Evolutionary conservation across 30 jellyfish, hydroid and myxozoan genomes (phyloP).

Genomic region (Rhopilema esculentum): DNA sequence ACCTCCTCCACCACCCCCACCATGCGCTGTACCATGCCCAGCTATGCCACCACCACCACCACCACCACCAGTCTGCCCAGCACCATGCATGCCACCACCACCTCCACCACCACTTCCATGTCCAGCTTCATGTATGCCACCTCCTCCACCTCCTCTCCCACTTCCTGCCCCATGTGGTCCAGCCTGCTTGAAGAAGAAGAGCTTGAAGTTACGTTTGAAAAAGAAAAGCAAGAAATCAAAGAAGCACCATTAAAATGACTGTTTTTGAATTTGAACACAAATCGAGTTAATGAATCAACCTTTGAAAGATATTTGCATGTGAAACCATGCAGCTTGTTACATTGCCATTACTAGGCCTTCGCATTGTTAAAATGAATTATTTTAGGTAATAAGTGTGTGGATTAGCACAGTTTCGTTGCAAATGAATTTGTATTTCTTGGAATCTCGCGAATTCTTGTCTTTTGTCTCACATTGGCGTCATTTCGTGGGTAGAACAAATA

Average conservation of each 20-base stretch:
- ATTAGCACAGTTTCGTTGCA: too few species aligned
- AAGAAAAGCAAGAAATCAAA: constrained; percentile 70
- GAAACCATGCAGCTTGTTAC: too few species aligned
- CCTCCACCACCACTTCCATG: constrained; percentile 78
- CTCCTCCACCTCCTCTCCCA: constrained; percentile 81
- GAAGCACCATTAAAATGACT: constrained; percentile 64
- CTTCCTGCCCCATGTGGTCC: constrained; percentile 79
- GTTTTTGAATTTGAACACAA: neutral
- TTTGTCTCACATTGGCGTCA: too few species aligned
- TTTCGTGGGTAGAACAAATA: too few species aligned
- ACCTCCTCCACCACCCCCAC: constrained; percentile 89
- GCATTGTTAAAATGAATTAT: too few species aligned
- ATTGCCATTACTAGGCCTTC: too few species aligned
- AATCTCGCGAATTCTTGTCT: too few species aligned
- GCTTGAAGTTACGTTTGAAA: constrained; percentile 65
- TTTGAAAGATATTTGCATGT: too few species aligned
- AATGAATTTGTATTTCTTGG: too few species aligned
- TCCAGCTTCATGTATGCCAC: constrained; percentile 75
- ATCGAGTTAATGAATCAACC: too few species aligned
- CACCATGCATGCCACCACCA: constrained; percentile 84
- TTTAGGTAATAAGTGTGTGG: too few species aligned
- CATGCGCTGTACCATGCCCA: constrained; percentile 80
- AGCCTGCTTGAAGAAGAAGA: constrained; percentile 77
- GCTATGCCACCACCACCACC: constrained; percentile 96
- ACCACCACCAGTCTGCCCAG: constrained; percentile 85